phyloP scores from a whole-genome alignment of 2,888 invertebrate genomes.

The Taphrorychus bicolor region DNA sequence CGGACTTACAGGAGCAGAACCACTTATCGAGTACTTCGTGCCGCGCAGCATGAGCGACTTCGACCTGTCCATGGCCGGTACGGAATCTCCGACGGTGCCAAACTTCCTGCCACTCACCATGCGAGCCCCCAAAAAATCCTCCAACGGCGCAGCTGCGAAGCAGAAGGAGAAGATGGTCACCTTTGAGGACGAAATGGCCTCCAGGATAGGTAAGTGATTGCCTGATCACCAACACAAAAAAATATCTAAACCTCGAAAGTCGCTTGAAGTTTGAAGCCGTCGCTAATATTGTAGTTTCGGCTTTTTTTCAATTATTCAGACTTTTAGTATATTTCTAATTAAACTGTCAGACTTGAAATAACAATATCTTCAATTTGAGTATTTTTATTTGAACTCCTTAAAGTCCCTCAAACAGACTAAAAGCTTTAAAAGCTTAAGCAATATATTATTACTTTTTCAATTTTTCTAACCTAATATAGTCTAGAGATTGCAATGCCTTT shows the following conservation, averaged over 20 bases:
- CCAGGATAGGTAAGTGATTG: conserved; percentile 37
- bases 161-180: conserved; percentile 81
- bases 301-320: too few species aligned
- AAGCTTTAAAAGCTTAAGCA: too few species aligned
- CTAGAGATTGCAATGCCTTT: too few species aligned
- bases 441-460: too few species aligned
- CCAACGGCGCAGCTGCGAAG: conserved; percentile 56
- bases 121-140: conserved; percentile 54
- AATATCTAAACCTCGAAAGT: background rate
- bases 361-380: too few species aligned
- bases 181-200: conserved; percentile 75
- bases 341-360: too few species aligned
- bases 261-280: too few species aligned
- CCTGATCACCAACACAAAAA: background rate
- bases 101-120: conserved; percentile 56
- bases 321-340: too few species aligned
- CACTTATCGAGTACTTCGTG: conserved; percentile 81
- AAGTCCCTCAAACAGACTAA: too few species aligned
- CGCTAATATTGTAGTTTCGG: too few species aligned
- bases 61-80: conserved; percentile 71
- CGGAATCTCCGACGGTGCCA: conserved; percentile 59
- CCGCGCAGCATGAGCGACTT: conserved; percentile 86
- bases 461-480: too few species aligned
- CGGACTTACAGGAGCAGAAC: conserved; percentile 61
- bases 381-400: too few species aligned